Conservation (phyloP, 2,797 vertebrate genomes). For the Rhinella marina region DNA sequence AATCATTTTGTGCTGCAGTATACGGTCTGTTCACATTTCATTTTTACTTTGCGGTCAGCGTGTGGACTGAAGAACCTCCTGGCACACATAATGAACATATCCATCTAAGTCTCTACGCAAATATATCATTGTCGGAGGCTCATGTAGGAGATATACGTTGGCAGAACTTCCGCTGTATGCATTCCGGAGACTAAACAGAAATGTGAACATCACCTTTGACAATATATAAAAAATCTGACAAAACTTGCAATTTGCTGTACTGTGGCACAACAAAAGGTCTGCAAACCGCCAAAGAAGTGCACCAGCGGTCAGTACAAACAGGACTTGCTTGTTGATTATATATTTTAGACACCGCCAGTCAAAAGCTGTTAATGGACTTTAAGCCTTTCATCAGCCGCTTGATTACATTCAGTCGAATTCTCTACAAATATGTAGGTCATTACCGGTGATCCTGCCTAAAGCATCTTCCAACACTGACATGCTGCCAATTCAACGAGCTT, state of each 20-base stretch:
- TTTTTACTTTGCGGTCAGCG: too few species aligned
- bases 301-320: background rate
- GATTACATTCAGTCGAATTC: background rate
- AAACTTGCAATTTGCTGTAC: background rate
- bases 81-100: too few species aligned
- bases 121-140: too few species aligned
- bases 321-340: background rate
- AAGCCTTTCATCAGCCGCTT: conserved; percentile 22
- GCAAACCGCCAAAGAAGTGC: background rate
- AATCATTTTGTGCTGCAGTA: too few species aligned
- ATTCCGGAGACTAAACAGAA: too few species aligned
- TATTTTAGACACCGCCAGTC: background rate
- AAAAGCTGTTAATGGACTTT: conserved; percentile 1
- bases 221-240: too few species aligned
- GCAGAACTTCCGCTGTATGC: too few species aligned
- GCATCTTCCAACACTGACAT: conserved; percentile 17
- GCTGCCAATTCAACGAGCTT: conserved; percentile 26
- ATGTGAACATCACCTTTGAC: too few species aligned
- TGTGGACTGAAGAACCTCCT: background rate
- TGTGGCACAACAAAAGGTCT: background rate
- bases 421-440: conserved; percentile 29
- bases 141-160: too few species aligned
- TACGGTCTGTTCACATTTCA: too few species aligned
- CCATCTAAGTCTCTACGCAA: too few species aligned
- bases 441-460: conserved; percentile 29